Evolutionary conservation across 2,888 invertebrate species (phyloP), one percentile per base, ranked within the genome.

Genomic region (Tipula confusa): DNA sequence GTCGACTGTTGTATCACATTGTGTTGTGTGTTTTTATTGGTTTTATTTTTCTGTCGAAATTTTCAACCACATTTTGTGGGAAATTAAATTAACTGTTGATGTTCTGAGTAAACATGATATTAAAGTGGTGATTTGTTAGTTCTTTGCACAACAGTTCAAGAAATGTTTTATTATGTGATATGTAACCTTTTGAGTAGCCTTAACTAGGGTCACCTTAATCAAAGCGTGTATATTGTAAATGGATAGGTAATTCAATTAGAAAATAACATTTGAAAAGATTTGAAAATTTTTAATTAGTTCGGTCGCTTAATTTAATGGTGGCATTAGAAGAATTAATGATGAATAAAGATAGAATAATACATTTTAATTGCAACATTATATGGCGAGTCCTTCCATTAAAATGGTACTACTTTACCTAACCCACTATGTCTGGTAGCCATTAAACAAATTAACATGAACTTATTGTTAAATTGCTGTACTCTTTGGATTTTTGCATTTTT

Each of bases 1-100:
- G n/a, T n/a, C n/a, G n/a, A 48, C 48, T 48, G 18, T 48, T 7
- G 18, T 64, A 64, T 24, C 64, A 33, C 11, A 18, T 64, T 24
- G 24, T 64, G 24, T 64, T 64, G 24, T 24, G 43, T 43, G 15
- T 43, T 43, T n/a, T 33, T 43, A 15, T 43, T 43, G 7, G 43
- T 15, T 15, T 43, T 43, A n/a, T n/a, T n/a, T n/a, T n/a, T n/a
- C n/a, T n/a, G n/a, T 43, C 15, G 9, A 9, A 64, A 64, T 64
- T 24, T 64, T 64, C 64, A 64, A 64, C 64, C 64, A 64, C 64
- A 64, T 64, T 64, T 24, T 24, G 48, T 15, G 24, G 24, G 24
- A 64, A 64, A 64, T 64, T 64, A 64, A 64, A 64, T 64, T 64
- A 64, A 64, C 64, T 64, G 64, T 64, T 64, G 64, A 64, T 64